Base-by-base conservation (phyloP, 2,888 invertebrate genomes). In the Alloscopus bannaensis region DNA sequence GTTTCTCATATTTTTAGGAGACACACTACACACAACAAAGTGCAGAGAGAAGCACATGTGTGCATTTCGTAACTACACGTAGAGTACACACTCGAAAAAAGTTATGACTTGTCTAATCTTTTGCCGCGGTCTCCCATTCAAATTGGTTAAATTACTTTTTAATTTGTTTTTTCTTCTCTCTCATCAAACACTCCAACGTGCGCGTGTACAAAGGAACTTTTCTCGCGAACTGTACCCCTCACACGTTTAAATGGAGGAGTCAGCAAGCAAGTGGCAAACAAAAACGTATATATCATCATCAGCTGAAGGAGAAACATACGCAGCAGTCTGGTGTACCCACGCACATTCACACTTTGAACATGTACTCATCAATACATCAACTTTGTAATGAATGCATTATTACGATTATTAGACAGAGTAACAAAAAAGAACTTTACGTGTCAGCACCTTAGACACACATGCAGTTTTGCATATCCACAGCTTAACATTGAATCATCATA, bases 141-240 rank as follows among this genome's bases (percentile, higher is more conserved):
- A 75, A 75, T 75, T 75, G 75, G 68, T 68, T 68, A 75, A 75
- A 75, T 75, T 75, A 50, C 68, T 75, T 75, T 75, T 75, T 75
- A 75, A 75, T 75, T 75, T 75, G 75, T 75, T 75, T 75, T 75
- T 66, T 20, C 50, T 66, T 31, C 22, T 22, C 24, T 59, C 2
- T 13, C 29, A 16, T 26, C 59, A 11, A 36, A 29, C 18, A 62
- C 40, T 36, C n/a, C 62, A 52, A 52, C 22, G 42, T 22, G 40
- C 24, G 22, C 20, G 22, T 11, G 50, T 20, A 50, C 1, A 18
- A 18, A 50, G 4, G 3, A 3, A 20, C 20, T 50, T 22, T 47
- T 4, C 50, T 13, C 16, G 4, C 24, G 6, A 55, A 6, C 47
- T 47, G 3, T 47, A 47, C 47, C 47, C 47, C 11, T 3, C 45